A percentile compares a stretch with the other conserved stretches of the same genome.
These are phyloP conservation scores for Avahi laniger DNA, from an alignment of 2,797 vertebrate species.

Conservation along the genomic window DNA sequence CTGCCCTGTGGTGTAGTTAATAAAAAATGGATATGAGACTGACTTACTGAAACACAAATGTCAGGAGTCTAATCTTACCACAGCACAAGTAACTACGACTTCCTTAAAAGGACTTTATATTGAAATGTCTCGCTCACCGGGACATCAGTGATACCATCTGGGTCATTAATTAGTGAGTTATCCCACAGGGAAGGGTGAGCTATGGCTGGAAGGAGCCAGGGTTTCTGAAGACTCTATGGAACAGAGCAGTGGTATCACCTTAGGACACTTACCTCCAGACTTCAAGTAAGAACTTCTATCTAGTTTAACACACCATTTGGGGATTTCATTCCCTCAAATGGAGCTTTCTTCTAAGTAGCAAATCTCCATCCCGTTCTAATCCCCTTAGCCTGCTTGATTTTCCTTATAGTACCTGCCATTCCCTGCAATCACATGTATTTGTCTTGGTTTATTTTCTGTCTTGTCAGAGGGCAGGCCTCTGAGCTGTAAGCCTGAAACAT, in stretches of 20 bases:
- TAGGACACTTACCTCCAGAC: not conserved
- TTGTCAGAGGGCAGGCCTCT: not conserved
- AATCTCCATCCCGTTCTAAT: not conserved
- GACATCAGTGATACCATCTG: not conserved
- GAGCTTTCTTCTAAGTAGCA: not conserved
- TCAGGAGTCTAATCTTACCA: not conserved
- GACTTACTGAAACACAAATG: not conserved
- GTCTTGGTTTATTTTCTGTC: not conserved
- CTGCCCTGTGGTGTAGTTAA: not conserved
- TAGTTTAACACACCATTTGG: not conserved
- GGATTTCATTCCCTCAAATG: not conserved
- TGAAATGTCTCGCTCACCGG: not conserved
- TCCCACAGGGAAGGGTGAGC: rapidly evolving
- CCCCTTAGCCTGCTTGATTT: not conserved
- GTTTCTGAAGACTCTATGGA: not conserved
- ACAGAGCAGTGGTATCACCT: rapidly evolving
- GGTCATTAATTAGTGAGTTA: not conserved
- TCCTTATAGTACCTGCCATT: not conserved
- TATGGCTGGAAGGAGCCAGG: not conserved
- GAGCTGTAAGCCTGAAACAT: not conserved
- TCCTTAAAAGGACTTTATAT: not conserved
- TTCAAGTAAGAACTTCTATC: not conserved
- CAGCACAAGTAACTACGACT: not conserved
- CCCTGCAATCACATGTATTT: not conserved
- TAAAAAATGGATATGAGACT: not conserved